Evolutionary conservation across 2,797 vertebrate genomes (phyloP).

Genomic region (Rhincodon typus): DNA sequence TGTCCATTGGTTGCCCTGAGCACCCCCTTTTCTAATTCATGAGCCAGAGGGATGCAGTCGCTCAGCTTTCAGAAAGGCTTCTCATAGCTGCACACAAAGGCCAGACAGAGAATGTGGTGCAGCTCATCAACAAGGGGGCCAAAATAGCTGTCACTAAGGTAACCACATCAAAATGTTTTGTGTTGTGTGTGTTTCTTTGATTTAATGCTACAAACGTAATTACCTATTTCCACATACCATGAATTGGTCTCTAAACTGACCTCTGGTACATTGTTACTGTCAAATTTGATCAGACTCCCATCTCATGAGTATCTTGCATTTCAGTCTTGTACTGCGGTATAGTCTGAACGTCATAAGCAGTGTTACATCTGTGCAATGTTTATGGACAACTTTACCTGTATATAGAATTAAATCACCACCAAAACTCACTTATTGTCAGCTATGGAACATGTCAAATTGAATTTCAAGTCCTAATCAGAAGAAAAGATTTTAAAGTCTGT

Average conservation of each 20-base stretch:
- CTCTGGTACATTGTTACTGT: not conserved
- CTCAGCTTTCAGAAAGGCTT: conserved; percentile 91
- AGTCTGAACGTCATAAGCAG: not conserved
- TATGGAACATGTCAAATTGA: not conserved
- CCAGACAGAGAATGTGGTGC: conserved; percentile 92
- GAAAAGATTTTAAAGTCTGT: not conserved
- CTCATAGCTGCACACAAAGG: conserved; percentile 94
- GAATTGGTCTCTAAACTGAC: not conserved
- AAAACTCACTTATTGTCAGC: not conserved
- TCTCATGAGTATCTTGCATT: not conserved
- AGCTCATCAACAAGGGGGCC: conserved; percentile 97
- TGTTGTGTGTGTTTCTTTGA: not conserved
- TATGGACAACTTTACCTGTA: not conserved
- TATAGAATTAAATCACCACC: not conserved
- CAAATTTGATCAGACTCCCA: not conserved
- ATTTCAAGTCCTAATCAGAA: not conserved
- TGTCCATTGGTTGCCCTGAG: conserved; percentile 46
- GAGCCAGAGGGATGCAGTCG: conserved; percentile 96
- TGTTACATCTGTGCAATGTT: not conserved
- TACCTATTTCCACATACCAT: not conserved
- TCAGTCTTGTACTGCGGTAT: not conserved
- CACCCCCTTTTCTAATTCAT: conserved; percentile 78
- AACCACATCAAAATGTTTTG: conserved; percentile 50
- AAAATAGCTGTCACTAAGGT: conserved; percentile 97
- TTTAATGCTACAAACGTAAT: not conserved